These are phyloP conservation scores for Aphelocoma californica DNA, from an alignment of 2,797 vertebrate species.

Conservation along the genomic window DNA sequence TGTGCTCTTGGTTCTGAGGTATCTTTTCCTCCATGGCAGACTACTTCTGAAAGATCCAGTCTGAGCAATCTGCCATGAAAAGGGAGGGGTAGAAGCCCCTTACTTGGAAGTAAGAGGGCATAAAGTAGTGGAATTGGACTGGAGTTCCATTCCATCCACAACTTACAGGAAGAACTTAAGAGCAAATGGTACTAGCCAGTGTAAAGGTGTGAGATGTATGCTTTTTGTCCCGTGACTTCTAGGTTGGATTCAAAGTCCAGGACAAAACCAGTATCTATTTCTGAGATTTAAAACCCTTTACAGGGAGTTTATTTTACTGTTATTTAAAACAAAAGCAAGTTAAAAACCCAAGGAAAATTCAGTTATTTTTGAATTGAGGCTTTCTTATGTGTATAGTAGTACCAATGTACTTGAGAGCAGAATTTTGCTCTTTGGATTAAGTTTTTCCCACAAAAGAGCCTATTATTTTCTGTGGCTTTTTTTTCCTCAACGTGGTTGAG, in stretches of 20 bases:
- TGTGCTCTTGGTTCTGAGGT: background rate
- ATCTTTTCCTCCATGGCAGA: background rate
- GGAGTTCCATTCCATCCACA: background rate
- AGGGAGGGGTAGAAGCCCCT: background rate
- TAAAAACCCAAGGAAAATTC: background rate
- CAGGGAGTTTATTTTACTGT: background rate
- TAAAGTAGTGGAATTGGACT: background rate
- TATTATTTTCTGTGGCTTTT: too few relatives aligned
- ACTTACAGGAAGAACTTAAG: background rate
- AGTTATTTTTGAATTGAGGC: background rate
- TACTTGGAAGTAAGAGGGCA: background rate
- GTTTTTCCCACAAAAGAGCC: background rate
- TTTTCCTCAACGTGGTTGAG: background rate
- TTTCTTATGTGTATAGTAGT: background rate
- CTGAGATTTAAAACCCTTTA: background rate
- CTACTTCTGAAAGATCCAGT: background rate
- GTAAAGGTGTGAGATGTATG: background rate
- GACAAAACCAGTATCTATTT: background rate
- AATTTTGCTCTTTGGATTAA: background rate
- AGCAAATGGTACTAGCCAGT: background rate
- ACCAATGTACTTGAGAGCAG: background rate
- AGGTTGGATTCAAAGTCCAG: background rate
- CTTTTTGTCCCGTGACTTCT: background rate
- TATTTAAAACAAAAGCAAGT: background rate
- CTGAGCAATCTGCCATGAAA: background rate